phyloP scores from a whole-genome alignment of 2,888 invertebrate genomes.

The Lochmaea capreae region DNA sequence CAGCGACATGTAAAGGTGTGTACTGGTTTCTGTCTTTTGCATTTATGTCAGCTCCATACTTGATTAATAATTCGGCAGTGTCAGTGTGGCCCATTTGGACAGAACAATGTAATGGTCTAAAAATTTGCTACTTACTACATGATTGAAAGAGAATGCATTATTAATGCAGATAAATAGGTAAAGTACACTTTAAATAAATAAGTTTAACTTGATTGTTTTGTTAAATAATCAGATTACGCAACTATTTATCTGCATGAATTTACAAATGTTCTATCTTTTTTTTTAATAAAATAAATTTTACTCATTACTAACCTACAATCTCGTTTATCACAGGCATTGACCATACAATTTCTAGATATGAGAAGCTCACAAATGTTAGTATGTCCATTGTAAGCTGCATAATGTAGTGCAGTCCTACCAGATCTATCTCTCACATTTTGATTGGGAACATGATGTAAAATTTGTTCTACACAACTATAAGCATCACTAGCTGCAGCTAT shows the following conservation, averaged over 20 bases:
- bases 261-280: neutral
- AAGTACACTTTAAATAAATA: neutral
- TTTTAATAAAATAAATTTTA: neutral
- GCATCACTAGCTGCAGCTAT: slow-evolving; percentile 74
- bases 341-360: slow-evolving; percentile 68
- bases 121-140: slow-evolving; percentile 19
- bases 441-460: slow-evolving; percentile 58
- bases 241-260: neutral
- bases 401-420: slow-evolving; percentile 73
- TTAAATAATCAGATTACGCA: too few species aligned
- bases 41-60: slow-evolving; percentile 66
- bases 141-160: neutral
- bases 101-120: slow-evolving; percentile 72
- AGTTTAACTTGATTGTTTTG: too few species aligned
- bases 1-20: slow-evolving; percentile 74
- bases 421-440: slow-evolving; percentile 65
- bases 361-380: slow-evolving; percentile 70
- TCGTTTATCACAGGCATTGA: slow-evolving; percentile 74
- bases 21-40: slow-evolving; percentile 67
- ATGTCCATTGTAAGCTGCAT: slow-evolving; percentile 74
- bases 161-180: neutral
- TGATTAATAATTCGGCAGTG: slow-evolving; percentile 64
- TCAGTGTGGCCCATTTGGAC: slow-evolving; percentile 70
- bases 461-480: slow-evolving; percentile 67
- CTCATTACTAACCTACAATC: slow-evolving; percentile 60